Base-by-base conservation (phyloP, 2,888 invertebrate species). In the Chydorus sphaericus region DNA sequence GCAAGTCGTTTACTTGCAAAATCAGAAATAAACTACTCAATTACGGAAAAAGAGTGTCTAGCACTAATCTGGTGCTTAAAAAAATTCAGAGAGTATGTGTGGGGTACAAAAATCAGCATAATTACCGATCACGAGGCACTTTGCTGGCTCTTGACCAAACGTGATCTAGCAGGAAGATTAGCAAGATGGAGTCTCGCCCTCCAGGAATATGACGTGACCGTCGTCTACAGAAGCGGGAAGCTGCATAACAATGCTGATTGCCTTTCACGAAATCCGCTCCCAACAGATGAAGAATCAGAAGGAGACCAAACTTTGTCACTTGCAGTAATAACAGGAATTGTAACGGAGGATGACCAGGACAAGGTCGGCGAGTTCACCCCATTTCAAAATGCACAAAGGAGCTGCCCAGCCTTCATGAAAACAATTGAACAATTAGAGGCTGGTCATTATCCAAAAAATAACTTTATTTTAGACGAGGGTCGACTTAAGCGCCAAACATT, bases 21-120 rank as follows among this genome's bases (percentile, higher is more conserved):
- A 26, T 36, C 23, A 16, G 59, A 57, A 53, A 31, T 18, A 20
- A 44, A 53, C 29, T 55, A 58, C 18, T 37, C 37, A 6, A 50
- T 44, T 3, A 48, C 58, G 1, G 57, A 60, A 31, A 51, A 55
- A 18, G 60, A 60, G 55, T 58, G 55, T 37, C 59, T 71, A 7
- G 69, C 70, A 0, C 64, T 66, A 31, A 66, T 63, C 0, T 63
- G 60, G 33, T 61, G 38, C 59, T 5, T 28, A 50, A 29, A 55
- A 54, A 39, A 51, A 48, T 53, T 50, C 59, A 16, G 58, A 38
- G 8, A 30, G 36, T 50, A 52, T 39, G 20, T 54, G 10, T 48
- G 44, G 48, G 48, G 29, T 23, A 26, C 16, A n/a, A 11, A 28
- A 5, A 31, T 54, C 28, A 14, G 10, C 4, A n/a, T 54, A n/a